A percentile compares a stretch with the other conserved stretches of the same genome.
Conservation (phyloP, 1,140 invertebrate genomes). For the Adelges cooleyi region DNA sequence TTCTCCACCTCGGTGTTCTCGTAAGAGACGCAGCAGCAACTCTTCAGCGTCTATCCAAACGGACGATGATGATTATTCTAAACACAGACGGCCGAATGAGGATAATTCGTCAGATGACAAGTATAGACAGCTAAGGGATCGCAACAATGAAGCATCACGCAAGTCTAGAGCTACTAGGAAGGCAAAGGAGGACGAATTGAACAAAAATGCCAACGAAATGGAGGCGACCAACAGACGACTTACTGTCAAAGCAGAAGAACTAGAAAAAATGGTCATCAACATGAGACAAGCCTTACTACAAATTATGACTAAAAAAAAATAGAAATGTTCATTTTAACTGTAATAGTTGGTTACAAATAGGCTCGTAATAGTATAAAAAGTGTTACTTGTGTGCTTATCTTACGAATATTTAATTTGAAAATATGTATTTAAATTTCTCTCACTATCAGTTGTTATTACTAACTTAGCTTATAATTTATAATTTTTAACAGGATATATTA, state of each 20-base stretch:
- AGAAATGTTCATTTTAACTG: neutral
- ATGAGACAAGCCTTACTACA: constrained; percentile 40
- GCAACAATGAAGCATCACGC: constrained; percentile 64
- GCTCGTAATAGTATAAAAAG: no score
- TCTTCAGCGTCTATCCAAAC: constrained; percentile 19
- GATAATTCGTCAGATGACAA: constrained; percentile 35
- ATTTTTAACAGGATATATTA: no score
- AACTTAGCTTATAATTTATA: no score
- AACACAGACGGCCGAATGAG: constrained; percentile 9
- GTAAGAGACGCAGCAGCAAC: constrained; percentile 21
- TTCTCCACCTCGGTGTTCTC: neutral
- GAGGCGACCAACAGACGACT: constrained; percentile 41
- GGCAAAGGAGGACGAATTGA: constrained; percentile 47
- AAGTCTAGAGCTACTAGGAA: constrained; percentile 59
- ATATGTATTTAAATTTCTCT: no score
- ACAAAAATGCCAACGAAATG: constrained; percentile 35
- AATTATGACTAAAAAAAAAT: constrained; percentile 38
- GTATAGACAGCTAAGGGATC: constrained; percentile 54
- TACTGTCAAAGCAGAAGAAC: constrained; percentile 41
- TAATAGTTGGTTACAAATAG: no score
- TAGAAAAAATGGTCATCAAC: constrained; percentile 42
- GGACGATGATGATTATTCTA: constrained; percentile 20
- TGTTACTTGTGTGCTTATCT: no score
- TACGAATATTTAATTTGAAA: no score
- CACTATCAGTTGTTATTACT: no score